These are phyloP conservation scores for Octonoba sinensis DNA, from an alignment of 2,888 invertebrate genomes.

Conservation along the genomic window DNA sequence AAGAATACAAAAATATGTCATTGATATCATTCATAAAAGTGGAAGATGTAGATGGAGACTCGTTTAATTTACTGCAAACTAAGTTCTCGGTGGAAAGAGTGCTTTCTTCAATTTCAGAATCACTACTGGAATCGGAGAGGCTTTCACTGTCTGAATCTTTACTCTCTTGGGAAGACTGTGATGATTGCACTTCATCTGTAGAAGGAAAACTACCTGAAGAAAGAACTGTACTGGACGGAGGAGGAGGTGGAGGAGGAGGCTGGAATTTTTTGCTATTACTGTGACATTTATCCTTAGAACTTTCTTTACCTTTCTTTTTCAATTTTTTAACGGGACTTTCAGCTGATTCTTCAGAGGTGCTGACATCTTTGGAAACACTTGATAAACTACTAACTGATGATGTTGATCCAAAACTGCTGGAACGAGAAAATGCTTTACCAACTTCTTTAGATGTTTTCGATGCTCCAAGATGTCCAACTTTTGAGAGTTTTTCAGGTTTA, in stretches of 20 bases:
- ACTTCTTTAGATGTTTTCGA: slow-evolving; percentile 3
- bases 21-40: slow-evolving; percentile 8
- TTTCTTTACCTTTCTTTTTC: slow-evolving; percentile 26
- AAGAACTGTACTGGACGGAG: slow-evolving; percentile 12
- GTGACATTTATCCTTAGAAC: slow-evolving; percentile 19
- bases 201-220: slow-evolving; percentile 1
- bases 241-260: slow-evolving; percentile 43
- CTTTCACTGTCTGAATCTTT: slow-evolving; percentile 16
- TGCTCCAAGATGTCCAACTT: slow-evolving; percentile 8
- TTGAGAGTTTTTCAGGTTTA: slow-evolving; percentile 17
- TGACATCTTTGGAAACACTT: slow-evolving; percentile 14
- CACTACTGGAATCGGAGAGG: slow-evolving; percentile 35
- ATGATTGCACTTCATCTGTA: slow-evolving; percentile 34
- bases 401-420: slow-evolving; percentile 41
- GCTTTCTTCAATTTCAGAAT: slow-evolving; percentile 25
- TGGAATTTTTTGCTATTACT: slow-evolving; percentile 12
- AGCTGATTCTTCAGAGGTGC: slow-evolving; percentile 25
- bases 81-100: background rate
- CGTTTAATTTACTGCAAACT: background rate
- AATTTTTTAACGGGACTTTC: slow-evolving; percentile 30
- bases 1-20: slow-evolving; percentile 38
- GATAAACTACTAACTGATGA: slow-evolving; percentile 41
- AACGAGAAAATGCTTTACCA: slow-evolving; percentile 41
- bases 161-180: slow-evolving; percentile 35
- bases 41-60: background rate